Conservation (phyloP, 2,113 vertebrate species). For the Psettodes erumei region DNA sequence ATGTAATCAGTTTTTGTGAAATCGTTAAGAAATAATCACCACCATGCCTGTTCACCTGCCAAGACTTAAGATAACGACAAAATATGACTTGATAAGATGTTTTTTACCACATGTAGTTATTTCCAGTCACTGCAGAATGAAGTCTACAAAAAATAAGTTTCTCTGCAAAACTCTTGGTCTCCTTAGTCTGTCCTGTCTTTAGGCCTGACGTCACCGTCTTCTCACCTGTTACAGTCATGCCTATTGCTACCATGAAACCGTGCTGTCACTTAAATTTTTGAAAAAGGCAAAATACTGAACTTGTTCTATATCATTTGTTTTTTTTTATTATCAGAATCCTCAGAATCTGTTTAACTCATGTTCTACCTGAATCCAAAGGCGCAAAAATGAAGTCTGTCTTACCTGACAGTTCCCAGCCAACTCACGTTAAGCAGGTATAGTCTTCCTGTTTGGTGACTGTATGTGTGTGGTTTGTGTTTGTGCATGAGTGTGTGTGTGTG, state of each 20-base stretch:
- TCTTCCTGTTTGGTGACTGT: conserved; percentile 76
- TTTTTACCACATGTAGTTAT: neutral
- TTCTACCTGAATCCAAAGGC: neutral
- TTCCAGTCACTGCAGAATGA: neutral
- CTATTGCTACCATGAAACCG: conserved; percentile 3
- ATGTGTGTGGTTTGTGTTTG: conserved; percentile 19
- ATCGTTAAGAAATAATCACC: neutral
- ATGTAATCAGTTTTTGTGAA: neutral
- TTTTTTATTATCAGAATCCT: neutral
- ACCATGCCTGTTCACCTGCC: neutral
- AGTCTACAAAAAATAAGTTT: neutral
- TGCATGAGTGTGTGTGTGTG: conserved; percentile 28
- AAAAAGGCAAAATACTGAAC: neutral
- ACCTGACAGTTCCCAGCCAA: conserved; percentile 70
- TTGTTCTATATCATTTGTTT: neutral
- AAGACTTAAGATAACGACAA: neutral
- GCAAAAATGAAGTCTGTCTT: conserved; percentile 55
- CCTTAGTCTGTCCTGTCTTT: neutral
- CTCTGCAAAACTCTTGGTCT: neutral
- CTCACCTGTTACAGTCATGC: conserved; percentile 7
- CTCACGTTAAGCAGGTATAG: conserved; percentile 45
- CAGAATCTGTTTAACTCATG: neutral
- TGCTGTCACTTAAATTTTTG: neutral
- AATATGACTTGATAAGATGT: neutral
- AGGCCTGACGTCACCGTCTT: conserved; percentile 5